Evolutionary conservation across 2,888 invertebrate species (phyloP).

Genomic region (Callimorpha dominula): DNA sequence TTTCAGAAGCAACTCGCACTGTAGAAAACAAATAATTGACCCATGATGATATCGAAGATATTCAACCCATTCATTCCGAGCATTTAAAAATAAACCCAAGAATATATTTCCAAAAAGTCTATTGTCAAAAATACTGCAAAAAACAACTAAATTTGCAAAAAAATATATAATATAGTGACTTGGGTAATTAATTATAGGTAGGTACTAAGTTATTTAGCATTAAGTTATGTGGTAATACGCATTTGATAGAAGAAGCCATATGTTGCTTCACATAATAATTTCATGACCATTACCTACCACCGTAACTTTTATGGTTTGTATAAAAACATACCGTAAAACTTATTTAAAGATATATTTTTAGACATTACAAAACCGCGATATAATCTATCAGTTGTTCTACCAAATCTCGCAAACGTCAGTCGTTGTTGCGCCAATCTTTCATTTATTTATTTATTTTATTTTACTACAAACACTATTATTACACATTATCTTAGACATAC

Average conservation of each 20-base stretch:
- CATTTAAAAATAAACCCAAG: too few species aligned
- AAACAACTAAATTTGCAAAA: too few species aligned
- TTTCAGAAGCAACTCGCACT: too few species aligned
- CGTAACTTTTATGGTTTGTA: not conserved
- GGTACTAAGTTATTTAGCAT: too few species aligned
- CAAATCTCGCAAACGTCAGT: not conserved
- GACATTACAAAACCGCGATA: not conserved
- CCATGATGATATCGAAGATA: too few species aligned
- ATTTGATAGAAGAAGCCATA: not conserved
- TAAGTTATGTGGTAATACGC: not conserved
- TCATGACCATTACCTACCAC: not conserved
- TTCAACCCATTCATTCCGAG: too few species aligned
- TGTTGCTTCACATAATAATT: not conserved
- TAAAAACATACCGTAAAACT: not conserved
- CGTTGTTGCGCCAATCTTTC: not conserved
- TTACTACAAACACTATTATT: too few species aligned
- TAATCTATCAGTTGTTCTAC: not conserved
- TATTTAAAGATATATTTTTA: constrained; percentile 1
- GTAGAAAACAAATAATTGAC: too few species aligned
- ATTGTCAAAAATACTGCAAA: too few species aligned
- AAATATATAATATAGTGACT: not conserved
- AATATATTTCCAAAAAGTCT: too few species aligned
- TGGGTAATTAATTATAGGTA: not conserved
- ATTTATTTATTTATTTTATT: too few species aligned
- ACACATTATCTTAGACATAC: too few species aligned